Percentiles rank a stretch among this genome's conserved stretches.
phyloP scores from a whole-genome alignment of 1,140 invertebrate genomes.

The Plectrocnemia conspersa region DNA sequence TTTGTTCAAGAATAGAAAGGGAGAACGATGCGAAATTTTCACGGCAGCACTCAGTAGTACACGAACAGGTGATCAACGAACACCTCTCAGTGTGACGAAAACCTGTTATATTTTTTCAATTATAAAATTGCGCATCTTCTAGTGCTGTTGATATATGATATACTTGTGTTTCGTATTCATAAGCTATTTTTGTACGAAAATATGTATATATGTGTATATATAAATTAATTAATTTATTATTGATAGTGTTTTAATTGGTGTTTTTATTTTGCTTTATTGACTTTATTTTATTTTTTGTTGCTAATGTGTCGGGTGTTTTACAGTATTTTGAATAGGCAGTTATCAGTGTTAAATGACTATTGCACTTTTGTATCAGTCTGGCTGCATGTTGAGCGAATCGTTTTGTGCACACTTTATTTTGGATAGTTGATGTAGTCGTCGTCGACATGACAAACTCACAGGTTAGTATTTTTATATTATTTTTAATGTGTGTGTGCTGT shows the following conservation, averaged over 20 bases:
- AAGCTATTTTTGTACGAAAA: too few species aligned
- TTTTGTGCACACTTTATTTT: constrained; percentile 5
- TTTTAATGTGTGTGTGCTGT: too few species aligned
- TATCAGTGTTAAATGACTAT: neutral
- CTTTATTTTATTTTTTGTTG: constrained; percentile 7
- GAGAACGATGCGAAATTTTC: too few species aligned
- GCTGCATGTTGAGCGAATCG: neutral
- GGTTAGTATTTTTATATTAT: constrained; percentile 37
- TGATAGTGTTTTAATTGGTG: too few species aligned
- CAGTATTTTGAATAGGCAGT: neutral
- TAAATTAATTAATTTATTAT: too few species aligned
- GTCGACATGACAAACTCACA: constrained; percentile 50
- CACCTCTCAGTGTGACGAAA: neutral
- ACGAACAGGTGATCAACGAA: neutral
- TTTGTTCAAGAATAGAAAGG: constrained; percentile 9
- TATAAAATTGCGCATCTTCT: too few species aligned
- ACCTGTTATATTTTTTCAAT: too few species aligned
- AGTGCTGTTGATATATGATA: too few species aligned
- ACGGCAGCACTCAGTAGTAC: neutral
- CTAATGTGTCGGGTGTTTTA: neutral
- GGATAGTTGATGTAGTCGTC: neutral
- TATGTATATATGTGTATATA: too few species aligned
- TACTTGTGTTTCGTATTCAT: too few species aligned
- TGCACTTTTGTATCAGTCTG: neutral
- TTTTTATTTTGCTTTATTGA: neutral